Evolutionary conservation across 2,113 vertebrate species (phyloP), one percentile per base, ranked within the genome.

Genomic region (Hippoglossus stenolepis): DNA sequence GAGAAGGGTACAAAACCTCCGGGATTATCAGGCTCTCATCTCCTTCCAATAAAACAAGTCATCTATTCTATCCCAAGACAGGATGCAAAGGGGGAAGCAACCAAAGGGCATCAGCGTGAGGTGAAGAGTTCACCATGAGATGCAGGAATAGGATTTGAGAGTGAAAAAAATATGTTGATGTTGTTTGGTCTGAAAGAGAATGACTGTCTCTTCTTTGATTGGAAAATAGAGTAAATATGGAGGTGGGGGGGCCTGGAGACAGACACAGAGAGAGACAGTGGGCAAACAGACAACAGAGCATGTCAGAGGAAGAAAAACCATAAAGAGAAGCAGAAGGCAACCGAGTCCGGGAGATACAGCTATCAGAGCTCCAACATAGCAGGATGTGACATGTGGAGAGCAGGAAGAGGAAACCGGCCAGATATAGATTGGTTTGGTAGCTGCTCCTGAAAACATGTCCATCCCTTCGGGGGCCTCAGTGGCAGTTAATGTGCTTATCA

Each of bases 341-440:
- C 24, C 2, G 23, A 53, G 65, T 17, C 53, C 8, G 73, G 40
- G 67, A 86, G 80, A 89, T 58, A 60, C 65, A 58, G 61, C 82
- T 90, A 91, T 86, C 91, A 80, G 67, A 82, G 79, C 83, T 77
- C 61, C 66, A 82, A 88, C 79, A 89, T 66, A 74, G 71, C 92
- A 92, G 93, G 90, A 93, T 87, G 91, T 88, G 85, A 87, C 85
- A 88, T 70, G 75, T 38, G 66, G 80, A 76, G 85, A 85, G 70
- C 90, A 90, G 90, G 87, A 92, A 90, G 70, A 83, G 91, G 91
- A 93, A 92, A 82, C 90, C 65, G 89, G 82, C 85, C 85, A 77
- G 86, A 89, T 90, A 91, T 90, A 90, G 91, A 91, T 87, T 87
- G n/a, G 84, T 88, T 83, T 75, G 65, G 76, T 57, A 31, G 83